Percentiles rank a stretch among this genome's conserved stretches.
These are phyloP conservation scores for Aphrocallistes beatrix DNA, from an alignment of 37 sponge, comb jelly and placozoan genomes.

Conservation along the genomic window DNA sequence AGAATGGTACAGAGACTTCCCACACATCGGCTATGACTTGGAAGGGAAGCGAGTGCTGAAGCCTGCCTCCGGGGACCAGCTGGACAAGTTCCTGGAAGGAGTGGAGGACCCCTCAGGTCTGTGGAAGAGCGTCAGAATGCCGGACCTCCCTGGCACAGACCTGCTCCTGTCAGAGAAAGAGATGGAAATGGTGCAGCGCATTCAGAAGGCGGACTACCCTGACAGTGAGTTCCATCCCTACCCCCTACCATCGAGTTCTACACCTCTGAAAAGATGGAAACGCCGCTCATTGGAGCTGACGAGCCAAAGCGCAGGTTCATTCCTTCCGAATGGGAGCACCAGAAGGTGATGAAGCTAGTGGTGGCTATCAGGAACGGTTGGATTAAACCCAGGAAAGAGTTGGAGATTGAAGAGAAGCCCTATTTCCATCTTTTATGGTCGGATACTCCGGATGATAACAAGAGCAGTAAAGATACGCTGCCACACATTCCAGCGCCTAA, in stretches of 20 bases:
- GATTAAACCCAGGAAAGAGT: conserved; percentile 48
- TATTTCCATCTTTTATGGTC: conserved; percentile 67
- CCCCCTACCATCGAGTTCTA: conserved; percentile 78
- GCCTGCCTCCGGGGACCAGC: conserved; percentile 46
- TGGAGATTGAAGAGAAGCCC: conserved; percentile 38
- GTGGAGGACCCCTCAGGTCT: conserved; percentile 77
- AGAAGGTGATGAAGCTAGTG: conserved; percentile 64
- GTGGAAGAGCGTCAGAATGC: conserved; percentile 51
- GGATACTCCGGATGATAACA: conserved; percentile 36
- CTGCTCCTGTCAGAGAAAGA: conserved; percentile 79
- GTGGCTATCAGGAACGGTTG: conserved; percentile 74
- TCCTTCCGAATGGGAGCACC: conserved; percentile 83
- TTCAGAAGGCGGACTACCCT: conserved; percentile 58
- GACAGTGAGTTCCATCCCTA: conserved; percentile 57
- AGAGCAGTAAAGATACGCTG: conserved; percentile 25
- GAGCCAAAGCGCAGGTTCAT: conserved; percentile 78
- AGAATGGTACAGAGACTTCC: conserved; percentile 92
- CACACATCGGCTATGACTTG: conserved; percentile 82
- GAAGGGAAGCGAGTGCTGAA: conserved; percentile 68
- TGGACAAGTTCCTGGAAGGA: conserved; percentile 76
- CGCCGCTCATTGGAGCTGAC: conserved; percentile 52
- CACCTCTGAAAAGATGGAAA: conserved; percentile 52
- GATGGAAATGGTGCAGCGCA: conserved; percentile 60
- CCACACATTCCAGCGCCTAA: conserved; percentile 93
- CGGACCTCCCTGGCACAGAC: conserved; percentile 63